These are phyloP conservation scores for Chromoteleia sp. DNA, from an alignment of 2,888 invertebrate species.

Conservation along the genomic window DNA sequence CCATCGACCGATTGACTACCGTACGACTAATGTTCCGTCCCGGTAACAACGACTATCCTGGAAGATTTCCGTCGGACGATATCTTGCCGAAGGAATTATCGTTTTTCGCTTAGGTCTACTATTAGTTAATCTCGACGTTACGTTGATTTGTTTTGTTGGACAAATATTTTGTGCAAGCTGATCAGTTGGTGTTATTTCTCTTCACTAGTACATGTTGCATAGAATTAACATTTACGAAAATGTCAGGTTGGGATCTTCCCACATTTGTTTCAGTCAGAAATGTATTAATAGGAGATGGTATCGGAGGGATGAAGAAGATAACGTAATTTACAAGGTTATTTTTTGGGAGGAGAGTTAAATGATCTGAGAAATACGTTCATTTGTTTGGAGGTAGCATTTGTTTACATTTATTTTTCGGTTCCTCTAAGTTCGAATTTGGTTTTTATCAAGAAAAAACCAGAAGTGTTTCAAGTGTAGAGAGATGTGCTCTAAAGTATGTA, in stretches of 20 bases:
- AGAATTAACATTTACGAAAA: constrained; percentile 33
- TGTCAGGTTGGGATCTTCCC: constrained; percentile 16
- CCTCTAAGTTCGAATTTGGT: too few relatives aligned
- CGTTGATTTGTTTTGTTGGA: constrained; percentile 11
- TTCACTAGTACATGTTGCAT: background rate
- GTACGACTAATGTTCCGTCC: constrained; percentile 71
- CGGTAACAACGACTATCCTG: constrained; percentile 75
- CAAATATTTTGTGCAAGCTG: constrained; percentile 10
- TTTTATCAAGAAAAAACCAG: too few relatives aligned
- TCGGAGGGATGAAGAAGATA: background rate
- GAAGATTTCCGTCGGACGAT: constrained; percentile 74
- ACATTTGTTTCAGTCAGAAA: constrained; percentile 31
- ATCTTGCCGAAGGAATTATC: constrained; percentile 75
- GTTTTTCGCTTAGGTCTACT: constrained; percentile 72
- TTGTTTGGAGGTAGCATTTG: background rate
- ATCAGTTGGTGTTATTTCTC: constrained; percentile 8
- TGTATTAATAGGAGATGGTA: constrained; percentile 1
- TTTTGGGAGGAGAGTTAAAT: background rate
- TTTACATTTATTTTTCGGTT: background rate
- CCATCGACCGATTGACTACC: constrained; percentile 72
- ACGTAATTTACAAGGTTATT: constrained; percentile 6
- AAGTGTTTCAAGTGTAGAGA: too few relatives aligned
- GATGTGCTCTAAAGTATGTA: too few relatives aligned
- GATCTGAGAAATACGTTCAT: background rate
- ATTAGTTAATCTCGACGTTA: constrained; percentile 45